These are phyloP conservation scores for Caradrina kadenii DNA, from an alignment of 2,888 invertebrate species.

Conservation along the genomic window DNA sequence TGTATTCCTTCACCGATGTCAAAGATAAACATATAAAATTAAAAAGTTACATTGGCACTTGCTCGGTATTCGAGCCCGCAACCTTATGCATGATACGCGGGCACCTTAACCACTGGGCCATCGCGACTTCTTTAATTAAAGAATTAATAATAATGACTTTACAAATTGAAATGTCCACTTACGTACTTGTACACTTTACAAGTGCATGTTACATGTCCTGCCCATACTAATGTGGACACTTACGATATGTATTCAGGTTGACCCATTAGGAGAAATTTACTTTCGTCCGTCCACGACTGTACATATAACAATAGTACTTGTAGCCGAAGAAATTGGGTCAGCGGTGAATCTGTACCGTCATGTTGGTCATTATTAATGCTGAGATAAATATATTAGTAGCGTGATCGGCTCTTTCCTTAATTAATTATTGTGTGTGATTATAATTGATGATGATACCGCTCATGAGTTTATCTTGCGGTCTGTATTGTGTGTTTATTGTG, in stretches of 20 bases:
- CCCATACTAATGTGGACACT: constrained; percentile 71
- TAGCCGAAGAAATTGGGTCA: constrained; percentile 73
- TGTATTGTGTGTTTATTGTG: constrained; percentile 12
- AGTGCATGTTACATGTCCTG: constrained; percentile 53
- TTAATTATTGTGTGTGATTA: constrained; percentile 39
- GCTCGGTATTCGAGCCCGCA: too few species aligned
- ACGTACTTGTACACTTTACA: constrained; percentile 47
- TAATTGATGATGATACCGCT: constrained; percentile 30
- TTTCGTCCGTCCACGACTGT: constrained; percentile 72
- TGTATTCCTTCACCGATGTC: too few species aligned
- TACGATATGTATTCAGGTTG: constrained; percentile 79
- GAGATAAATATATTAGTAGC: constrained; percentile 46
- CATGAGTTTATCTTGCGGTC: constrained; percentile 3
- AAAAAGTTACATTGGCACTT: too few species aligned
- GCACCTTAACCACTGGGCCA: too few species aligned
- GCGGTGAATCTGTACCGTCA: constrained; percentile 54
- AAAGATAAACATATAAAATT: too few species aligned
- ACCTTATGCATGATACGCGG: too few species aligned
- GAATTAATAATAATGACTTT: constrained; percentile 52
- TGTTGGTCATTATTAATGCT: constrained; percentile 39
- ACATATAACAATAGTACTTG: constrained; percentile 69
- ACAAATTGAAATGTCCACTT: constrained; percentile 52
- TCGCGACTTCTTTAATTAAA: too few species aligned
- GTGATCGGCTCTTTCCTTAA: constrained; percentile 46
- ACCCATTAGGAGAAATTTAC: constrained; percentile 82